Conservation (phyloP, 2,113 vertebrate genomes). For the Menidia beryllina region DNA sequence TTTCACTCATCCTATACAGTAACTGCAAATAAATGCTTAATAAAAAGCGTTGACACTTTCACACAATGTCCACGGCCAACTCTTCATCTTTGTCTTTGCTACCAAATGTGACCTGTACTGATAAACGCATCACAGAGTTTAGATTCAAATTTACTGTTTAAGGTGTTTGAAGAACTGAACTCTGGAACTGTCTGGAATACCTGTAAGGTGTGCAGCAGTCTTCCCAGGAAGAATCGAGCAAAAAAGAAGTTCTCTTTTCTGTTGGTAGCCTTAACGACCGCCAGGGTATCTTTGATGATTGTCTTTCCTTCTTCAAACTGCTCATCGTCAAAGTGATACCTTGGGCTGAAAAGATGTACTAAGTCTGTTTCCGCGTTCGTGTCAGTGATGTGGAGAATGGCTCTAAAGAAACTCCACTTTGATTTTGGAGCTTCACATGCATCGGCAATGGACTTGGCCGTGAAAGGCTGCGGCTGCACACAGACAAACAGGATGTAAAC, state of each 20-base stretch:
- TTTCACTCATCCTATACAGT: no score
- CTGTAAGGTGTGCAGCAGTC: conserved; percentile 72
- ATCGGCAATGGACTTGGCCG: conserved; percentile 21
- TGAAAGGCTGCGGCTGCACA: conserved; percentile 43
- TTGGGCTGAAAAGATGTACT: not conserved
- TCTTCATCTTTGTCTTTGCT: no score
- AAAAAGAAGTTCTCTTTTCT: conserved; percentile 40
- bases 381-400: conserved; percentile 11
- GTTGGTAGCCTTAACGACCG: conserved; percentile 50
- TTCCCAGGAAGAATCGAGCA: conserved; percentile 61
- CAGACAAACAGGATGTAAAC: not conserved
- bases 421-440: conserved; percentile 54
- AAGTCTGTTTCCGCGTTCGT: conserved; percentile 54
- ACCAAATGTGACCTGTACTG: no score
- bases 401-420: conserved; percentile 26
- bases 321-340: conserved; percentile 75
- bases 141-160: no score
- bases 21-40: no score
- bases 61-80: no score
- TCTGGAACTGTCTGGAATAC: conserved; percentile 14
- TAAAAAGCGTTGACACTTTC: no score
- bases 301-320: conserved; percentile 51
- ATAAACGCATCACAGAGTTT: no score
- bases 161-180: no score
- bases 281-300: conserved; percentile 60